Conservation (phyloP, 2,113 vertebrate genomes). For the Microcebus murinus region DNA sequence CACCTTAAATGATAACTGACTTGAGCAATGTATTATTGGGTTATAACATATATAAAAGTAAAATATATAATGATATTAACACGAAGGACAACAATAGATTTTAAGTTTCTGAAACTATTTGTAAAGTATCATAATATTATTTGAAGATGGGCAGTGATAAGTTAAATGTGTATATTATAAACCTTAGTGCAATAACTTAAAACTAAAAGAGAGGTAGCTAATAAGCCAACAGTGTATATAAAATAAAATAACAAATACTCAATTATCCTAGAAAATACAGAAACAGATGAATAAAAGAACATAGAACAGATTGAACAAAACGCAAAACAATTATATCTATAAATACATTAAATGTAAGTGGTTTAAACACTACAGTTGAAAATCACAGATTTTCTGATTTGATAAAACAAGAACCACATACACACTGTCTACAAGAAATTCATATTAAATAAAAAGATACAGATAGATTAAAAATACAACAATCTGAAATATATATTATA, state of each 20-base stretch:
- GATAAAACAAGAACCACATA: background rate
- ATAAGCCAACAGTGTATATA: background rate
- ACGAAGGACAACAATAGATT: background rate
- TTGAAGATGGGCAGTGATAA: background rate
- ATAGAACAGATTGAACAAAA: background rate
- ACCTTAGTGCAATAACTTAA: background rate
- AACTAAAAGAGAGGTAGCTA: background rate
- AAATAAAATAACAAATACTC: background rate
- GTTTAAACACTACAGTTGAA: background rate
- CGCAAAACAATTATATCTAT: background rate
- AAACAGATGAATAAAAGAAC: background rate
- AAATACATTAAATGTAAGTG: background rate
- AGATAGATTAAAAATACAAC: background rate
- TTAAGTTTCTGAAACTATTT: background rate
- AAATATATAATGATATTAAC: background rate
- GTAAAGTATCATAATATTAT: background rate
- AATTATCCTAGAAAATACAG: background rate
- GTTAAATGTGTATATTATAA: background rate
- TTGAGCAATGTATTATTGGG: background rate
- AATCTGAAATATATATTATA: background rate
- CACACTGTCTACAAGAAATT: background rate
- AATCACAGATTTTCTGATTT: background rate
- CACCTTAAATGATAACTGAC: background rate
- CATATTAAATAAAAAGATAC: background rate
- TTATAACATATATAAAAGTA: background rate